phyloP scores from a whole-genome alignment of 2,113 vertebrate species.

The Typhlomys cinereus region DNA sequence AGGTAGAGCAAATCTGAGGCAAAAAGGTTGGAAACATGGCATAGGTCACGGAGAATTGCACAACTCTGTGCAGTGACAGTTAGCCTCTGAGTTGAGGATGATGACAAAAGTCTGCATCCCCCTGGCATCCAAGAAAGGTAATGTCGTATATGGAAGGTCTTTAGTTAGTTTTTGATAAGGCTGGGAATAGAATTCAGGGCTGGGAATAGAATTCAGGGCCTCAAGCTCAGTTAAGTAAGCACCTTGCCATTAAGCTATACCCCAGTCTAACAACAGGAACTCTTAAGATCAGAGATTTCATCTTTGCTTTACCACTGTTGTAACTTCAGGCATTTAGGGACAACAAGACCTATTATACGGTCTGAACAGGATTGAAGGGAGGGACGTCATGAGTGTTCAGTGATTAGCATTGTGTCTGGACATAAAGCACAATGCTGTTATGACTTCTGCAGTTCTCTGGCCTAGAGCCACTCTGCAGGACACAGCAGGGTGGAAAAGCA shows the following conservation, averaged over 20 bases:
- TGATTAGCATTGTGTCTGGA: not conserved
- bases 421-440: too few relatives aligned
- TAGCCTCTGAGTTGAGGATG: not conserved
- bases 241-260: not conserved
- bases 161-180: not conserved
- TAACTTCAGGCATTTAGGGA: not conserved
- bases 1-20: not conserved
- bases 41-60: not conserved
- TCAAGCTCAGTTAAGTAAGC: not conserved
- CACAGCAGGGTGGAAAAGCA: not conserved
- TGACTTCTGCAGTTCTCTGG: not conserved
- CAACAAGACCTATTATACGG: not conserved
- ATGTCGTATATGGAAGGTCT: not conserved
- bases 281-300: not conserved
- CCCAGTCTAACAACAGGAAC: not conserved
- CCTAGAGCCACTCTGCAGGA: not conserved
- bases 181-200: too few relatives aligned
- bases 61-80: not conserved
- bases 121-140: not conserved
- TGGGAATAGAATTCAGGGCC: not conserved
- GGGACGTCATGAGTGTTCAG: not conserved
- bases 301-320: conserved; percentile 5
- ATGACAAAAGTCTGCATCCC: not conserved
- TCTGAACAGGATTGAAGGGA: not conserved
- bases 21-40: not conserved